Conservation (phyloP, 2,797 vertebrate species). For the Karalla daura region DNA sequence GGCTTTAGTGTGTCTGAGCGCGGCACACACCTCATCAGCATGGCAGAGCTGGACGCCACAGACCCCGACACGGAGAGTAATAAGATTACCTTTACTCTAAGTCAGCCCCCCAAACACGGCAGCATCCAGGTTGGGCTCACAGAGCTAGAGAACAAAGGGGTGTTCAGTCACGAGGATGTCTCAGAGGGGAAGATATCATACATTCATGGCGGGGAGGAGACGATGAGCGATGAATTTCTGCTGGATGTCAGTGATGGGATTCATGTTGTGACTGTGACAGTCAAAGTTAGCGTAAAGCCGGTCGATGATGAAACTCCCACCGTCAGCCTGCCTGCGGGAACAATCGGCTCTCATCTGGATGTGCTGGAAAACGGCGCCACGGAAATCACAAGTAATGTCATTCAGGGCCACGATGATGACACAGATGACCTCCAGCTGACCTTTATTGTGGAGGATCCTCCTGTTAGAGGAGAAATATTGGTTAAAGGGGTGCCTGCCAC, state of each 20-base stretch:
- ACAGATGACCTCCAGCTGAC: slow-evolving; percentile 92
- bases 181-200: slow-evolving; percentile 87
- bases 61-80: slow-evolving; percentile 89
- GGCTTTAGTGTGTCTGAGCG: slow-evolving; percentile 90
- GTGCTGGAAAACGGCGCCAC: slow-evolving; percentile 92
- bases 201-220: slow-evolving; percentile 88
- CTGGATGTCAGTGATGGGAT: slow-evolving; percentile 92
- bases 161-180: slow-evolving; percentile 89
- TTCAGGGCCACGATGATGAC: slow-evolving; percentile 89
- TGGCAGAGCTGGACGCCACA: slow-evolving; percentile 85
- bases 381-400: slow-evolving; percentile 91
- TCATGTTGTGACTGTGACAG: slow-evolving; percentile 89
- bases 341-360: slow-evolving; percentile 89
- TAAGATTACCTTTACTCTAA: slow-evolving; percentile 89
- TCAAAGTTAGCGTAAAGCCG: slow-evolving; percentile 88
- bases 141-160: slow-evolving; percentile 80
- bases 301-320: slow-evolving; percentile 87
- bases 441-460: slow-evolving; percentile 90
- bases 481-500: slow-evolving; percentile 86
- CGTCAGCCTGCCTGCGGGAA: slow-evolving; percentile 84
- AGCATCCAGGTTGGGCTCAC: slow-evolving; percentile 83
- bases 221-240: slow-evolving; percentile 85
- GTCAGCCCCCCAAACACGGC: slow-evolving; percentile 87
- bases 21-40: slow-evolving; percentile 85
- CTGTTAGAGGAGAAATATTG: slow-evolving; percentile 88